phyloP scores from a whole-genome alignment of 2,797 vertebrate species.

The Ara ararauna region DNA sequence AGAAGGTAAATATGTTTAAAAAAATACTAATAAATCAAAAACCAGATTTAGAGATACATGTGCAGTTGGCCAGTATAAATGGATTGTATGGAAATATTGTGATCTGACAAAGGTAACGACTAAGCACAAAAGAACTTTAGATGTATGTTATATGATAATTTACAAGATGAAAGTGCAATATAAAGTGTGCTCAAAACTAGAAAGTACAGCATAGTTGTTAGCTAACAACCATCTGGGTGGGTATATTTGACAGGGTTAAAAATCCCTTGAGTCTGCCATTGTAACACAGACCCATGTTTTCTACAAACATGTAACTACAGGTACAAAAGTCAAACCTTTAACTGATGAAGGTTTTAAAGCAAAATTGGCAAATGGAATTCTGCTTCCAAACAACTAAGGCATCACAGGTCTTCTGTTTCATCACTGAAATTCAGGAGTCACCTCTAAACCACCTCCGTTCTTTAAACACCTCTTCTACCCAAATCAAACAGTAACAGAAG shows the following conservation, averaged over 20 bases:
- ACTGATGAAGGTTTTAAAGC: neutral
- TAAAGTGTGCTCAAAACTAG: neutral
- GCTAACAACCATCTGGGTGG: neutral
- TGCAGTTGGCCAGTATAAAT: neutral
- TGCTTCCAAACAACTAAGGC: neutral
- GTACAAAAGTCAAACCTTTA: neutral
- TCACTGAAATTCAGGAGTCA: neutral
- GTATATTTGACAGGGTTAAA: neutral
- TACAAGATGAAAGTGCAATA: neutral
- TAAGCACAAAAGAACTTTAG: neutral
- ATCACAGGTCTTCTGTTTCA: neutral
- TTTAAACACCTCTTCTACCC: neutral
- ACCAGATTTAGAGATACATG: neutral
- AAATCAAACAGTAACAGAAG: neutral
- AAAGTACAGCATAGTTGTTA: neutral
- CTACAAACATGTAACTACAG: neutral
- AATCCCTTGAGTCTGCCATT: neutral
- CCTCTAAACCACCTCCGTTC: neutral
- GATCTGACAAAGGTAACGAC: neutral
- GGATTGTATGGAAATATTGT: neutral
- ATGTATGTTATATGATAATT: neutral
- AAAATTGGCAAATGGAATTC: neutral
- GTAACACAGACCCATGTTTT: neutral
- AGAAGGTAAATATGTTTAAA: neutral
- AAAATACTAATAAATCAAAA: neutral